Conservation (phyloP, 2,113 vertebrate genomes). For the Mobula birostris region DNA sequence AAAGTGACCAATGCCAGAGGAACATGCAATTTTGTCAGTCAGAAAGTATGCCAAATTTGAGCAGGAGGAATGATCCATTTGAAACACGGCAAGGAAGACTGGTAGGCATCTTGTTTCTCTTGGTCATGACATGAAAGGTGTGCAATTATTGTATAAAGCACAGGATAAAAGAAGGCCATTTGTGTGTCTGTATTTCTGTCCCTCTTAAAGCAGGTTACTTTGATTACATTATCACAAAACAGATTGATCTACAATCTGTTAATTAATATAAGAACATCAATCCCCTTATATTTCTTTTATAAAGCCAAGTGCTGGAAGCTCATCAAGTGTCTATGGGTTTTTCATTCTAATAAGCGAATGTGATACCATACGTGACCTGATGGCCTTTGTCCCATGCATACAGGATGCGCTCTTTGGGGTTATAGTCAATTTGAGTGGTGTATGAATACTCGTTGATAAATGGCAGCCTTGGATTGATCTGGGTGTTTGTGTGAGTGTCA, state of each 20-base stretch:
- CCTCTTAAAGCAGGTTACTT: constrained; percentile 13
- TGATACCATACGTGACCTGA: constrained; percentile 87
- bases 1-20: neutral
- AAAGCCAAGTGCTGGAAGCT: constrained; percentile 16
- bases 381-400: constrained; percentile 97
- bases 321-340: constrained; percentile 39
- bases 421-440: constrained; percentile 94
- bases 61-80: neutral
- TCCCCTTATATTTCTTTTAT: constrained; percentile 48
- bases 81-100: neutral
- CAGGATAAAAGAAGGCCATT: neutral
- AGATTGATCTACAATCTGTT: constrained; percentile 85
- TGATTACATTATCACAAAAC: constrained; percentile 33
- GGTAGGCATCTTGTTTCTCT: neutral
- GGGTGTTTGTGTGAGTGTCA: constrained; percentile 96
- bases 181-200: neutral
- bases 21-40: constrained; percentile 17
- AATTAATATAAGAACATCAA: constrained; percentile 48
- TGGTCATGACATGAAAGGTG: constrained; percentile 11
- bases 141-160: constrained; percentile 15
- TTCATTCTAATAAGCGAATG: constrained; percentile 77
- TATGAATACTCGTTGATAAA: constrained; percentile 87
- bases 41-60: neutral
- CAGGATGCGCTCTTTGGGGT: constrained; percentile 84
- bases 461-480: constrained; percentile 82